Base-by-base conservation (phyloP, 1,140 invertebrate species). In the Drosophila funebris region DNA sequence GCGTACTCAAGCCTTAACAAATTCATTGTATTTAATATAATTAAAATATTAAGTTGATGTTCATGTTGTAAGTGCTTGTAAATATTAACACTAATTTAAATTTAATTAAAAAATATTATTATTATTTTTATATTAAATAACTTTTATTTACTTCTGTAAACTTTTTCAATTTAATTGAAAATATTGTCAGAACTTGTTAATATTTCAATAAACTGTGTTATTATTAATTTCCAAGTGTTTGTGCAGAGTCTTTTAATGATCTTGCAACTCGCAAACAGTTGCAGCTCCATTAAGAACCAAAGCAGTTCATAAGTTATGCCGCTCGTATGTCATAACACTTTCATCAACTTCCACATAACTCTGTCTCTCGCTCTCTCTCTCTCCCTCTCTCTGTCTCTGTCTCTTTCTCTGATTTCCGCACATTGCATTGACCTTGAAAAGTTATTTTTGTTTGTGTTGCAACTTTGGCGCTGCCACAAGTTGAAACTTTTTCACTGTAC, bases 361-460 rank as follows among this genome's bases (percentile, higher is more conserved):
- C n/a, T n/a, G n/a, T 27, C 11, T 4, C 7, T 37, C 13, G 2
- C 14, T 33, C 13, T 16, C 11, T 46, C 13, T 24, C 9, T 9
- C 20, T 24, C 1, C 0, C 22, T 8, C 20, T 22, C 9, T 2
- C 24, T 46, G 1, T 6, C 16, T 41, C 18, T 29, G 11, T n/a
- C 16, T 20, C 6, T 20, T 5, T 16, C 18, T 14, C 24, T 43
- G 24, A 31, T 18, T 46, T 20, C 29, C 57, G 11, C 29, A 37
- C 36, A 36, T 20, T 60, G n/a, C 4, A 29, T 13, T 44, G 78
- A 78, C 81, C 81, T 85, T 85, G 82, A 64, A 48, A 73, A 68
- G 31, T 52, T 76, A 57, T 44, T 16, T 16, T 43, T 44, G 22
- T 46, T 54, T 73, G 39, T 22, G 20, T 18, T 60, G 27, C 39